phyloP scores from a whole-genome alignment of 2,888 invertebrate species.

The Thysanoteuthis rhombus region DNA sequence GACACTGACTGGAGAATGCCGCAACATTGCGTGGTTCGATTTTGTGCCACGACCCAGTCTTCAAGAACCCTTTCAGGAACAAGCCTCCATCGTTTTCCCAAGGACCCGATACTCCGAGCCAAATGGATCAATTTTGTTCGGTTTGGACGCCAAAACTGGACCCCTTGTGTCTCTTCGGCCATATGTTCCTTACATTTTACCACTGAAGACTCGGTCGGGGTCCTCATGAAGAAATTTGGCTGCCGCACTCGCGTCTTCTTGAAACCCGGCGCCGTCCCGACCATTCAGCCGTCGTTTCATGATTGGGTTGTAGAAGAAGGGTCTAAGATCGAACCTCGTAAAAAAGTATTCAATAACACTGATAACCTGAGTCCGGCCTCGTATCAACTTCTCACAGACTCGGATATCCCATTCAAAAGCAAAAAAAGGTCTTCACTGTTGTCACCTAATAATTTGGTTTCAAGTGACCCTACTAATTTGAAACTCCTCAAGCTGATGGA shows the following conservation, averaged over 20 bases:
- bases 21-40: constrained; percentile 2
- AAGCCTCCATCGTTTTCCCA: neutral
- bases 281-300: neutral
- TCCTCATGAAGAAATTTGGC: constrained; percentile 28
- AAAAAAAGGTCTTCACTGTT: neutral
- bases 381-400: neutral
- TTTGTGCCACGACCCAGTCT: neutral
- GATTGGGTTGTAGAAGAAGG: neutral
- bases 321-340: neutral
- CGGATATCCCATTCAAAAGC: neutral
- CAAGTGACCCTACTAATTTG: neutral
- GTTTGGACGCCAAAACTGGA: constrained; percentile 1
- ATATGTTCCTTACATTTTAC: constrained; percentile 20
- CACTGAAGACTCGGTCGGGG: neutral
- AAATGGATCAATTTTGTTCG: constrained; percentile 18
- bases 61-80: neutral
- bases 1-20: neutral
- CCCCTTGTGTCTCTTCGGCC: neutral
- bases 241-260: neutral
- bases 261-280: constrained; percentile 15
- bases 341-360: neutral
- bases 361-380: neutral
- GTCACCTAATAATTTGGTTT: neutral
- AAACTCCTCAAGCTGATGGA: neutral
- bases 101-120: neutral